Conservation (phyloP, 2,113 vertebrate genomes). For the Marcusenius ussheri region DNA sequence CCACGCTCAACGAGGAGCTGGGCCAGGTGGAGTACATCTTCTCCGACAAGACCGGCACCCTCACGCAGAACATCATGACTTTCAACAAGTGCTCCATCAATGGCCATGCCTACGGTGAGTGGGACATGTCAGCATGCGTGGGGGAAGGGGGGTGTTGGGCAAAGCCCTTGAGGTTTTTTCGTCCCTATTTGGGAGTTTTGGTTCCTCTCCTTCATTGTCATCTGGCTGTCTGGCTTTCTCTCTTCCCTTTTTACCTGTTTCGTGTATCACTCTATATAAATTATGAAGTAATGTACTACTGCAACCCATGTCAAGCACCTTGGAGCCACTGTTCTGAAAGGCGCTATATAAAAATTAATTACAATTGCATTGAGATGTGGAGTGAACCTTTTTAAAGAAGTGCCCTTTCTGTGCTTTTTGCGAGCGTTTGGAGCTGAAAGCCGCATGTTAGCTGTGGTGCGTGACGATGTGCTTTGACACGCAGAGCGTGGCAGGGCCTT, state of each 20-base stretch:
- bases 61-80: slow-evolving; percentile 92
- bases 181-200: background rate
- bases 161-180: background rate
- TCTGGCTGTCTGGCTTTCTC: background rate
- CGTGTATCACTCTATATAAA: background rate
- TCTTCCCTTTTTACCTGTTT: background rate
- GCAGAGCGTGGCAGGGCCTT: background rate
- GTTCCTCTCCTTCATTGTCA: background rate
- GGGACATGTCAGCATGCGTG: background rate
- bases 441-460: background rate
- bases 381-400: background rate
- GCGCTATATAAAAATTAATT: background rate
- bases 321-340: background rate
- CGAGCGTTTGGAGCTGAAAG: background rate
- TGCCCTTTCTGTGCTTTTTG: background rate
- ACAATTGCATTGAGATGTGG: background rate
- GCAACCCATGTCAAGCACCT: background rate
- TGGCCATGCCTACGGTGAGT: slow-evolving; percentile 69
- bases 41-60: slow-evolving; percentile 87
- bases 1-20: slow-evolving; percentile 85
- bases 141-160: background rate
- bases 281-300: background rate
- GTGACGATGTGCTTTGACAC: background rate
- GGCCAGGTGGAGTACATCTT: slow-evolving; percentile 95
- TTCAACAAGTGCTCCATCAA: slow-evolving; percentile 90